These are phyloP conservation scores for Tenthredo livida DNA, from an alignment of 2,888 invertebrate species.

Conservation along the genomic window DNA sequence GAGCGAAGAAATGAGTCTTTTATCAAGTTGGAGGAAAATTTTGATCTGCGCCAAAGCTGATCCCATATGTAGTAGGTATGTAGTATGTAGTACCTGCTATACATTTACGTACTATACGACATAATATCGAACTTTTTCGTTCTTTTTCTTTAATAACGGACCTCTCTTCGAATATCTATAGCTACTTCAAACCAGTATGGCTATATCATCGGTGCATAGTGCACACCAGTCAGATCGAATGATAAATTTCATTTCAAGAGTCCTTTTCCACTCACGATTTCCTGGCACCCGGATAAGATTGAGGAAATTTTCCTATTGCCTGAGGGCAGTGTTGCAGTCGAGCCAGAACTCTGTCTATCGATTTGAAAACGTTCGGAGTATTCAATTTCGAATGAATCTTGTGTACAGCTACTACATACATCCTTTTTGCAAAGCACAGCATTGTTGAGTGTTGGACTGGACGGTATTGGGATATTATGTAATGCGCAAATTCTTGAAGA, in stretches of 20 bases:
- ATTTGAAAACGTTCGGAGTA: slow-evolving; percentile 38
- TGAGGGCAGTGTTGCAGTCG: background rate
- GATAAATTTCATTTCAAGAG: slow-evolving; percentile 35
- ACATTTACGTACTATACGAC: background rate
- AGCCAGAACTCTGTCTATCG: slow-evolving; percentile 18
- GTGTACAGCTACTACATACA: background rate
- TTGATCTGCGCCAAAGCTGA: background rate
- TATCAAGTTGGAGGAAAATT: background rate
- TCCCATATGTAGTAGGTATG: too few species aligned
- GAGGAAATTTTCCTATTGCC: background rate
- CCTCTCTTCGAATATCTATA: background rate
- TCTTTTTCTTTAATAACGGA: slow-evolving; percentile 1
- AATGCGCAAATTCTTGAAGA: background rate
- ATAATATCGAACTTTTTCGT: background rate
- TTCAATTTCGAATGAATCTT: slow-evolving; percentile 24
- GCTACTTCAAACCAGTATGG: background rate
- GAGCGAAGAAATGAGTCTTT: background rate
- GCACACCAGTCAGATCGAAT: slow-evolving; percentile 25
- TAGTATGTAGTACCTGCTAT: background rate
- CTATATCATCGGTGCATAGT: slow-evolving; percentile 3
- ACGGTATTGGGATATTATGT: background rate
- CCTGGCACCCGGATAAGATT: slow-evolving; percentile 4
- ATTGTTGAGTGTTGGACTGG: background rate
- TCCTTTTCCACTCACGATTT: slow-evolving; percentile 14
- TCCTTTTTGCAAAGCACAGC: background rate